Evolutionary conservation across 2,113 vertebrate species (phyloP), one percentile per base, ranked within the genome.

Genomic region (Telmatochromis sp.): DNA sequence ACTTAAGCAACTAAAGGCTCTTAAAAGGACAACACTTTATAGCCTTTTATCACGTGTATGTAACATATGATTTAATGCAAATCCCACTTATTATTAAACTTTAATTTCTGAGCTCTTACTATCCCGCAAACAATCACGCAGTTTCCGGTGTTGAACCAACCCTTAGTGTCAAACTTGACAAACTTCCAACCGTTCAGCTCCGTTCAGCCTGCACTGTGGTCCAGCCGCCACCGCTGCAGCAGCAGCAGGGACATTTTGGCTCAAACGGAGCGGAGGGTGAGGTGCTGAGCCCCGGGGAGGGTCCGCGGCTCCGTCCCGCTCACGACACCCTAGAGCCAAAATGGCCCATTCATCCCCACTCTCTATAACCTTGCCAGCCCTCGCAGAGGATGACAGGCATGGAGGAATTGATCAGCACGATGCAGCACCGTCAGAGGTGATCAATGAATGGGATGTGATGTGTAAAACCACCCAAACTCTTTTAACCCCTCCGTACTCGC

Each of bases 191-290:
- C 70, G 78, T 82, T 90, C 78, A n/a, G 47, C 81, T 88, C 68
- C 35, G 53, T 90, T 49, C 88, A 84, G 89, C 87, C 78, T 42
- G n/a, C 42, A 33, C 87, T 26, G 35, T 12, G 78, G 14, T 89
- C 82, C 89, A 85, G 65, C 89, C 53, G 87, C 91, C 6, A 91
- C 83, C 82, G 75, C 86, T 53, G 14, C 45, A 51, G 26, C 9
- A 40, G 57, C 84, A 87, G 78, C 83, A 86, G 79, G 83, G 94
- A 95, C 94, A 95, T 96, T 86, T 94, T 94, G 95, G 93, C 91
- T 95, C 94, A 26, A 80, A 19, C 26, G 23, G 60, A 78, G 83
- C 80, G 47, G 80, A 63, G 21, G 63, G 23, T 54, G 89, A 54
- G 26, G 90, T 11, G 63, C 2, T 21, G 65, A 90, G 78, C n/a